Conservation (phyloP, 2,888 invertebrate genomes). For the Sphaeridia pumilis region DNA sequence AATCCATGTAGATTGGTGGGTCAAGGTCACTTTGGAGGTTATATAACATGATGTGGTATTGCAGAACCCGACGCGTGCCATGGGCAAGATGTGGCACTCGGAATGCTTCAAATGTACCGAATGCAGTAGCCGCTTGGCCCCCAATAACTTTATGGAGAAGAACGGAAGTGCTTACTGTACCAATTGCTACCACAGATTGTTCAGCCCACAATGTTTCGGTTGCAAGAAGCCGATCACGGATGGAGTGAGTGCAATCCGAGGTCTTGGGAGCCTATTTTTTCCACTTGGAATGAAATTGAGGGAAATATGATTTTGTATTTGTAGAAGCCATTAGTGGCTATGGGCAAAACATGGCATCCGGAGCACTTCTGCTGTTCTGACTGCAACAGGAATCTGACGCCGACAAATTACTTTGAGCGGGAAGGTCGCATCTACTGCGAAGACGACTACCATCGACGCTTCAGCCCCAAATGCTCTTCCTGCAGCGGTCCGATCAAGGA, state of each 20-base stretch:
- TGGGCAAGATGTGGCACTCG: conserved; percentile 29
- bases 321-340: conserved; percentile 12
- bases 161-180: conserved; percentile 25
- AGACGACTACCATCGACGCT: conserved; percentile 22
- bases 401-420: conserved; percentile 28
- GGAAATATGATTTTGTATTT: not conserved
- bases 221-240: conserved; percentile 23
- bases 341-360: conserved; percentile 28
- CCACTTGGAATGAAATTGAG: not conserved
- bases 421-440: conserved; percentile 29
- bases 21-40: too few relatives aligned
- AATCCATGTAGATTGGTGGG: too few relatives aligned
- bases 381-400: conserved; percentile 12
- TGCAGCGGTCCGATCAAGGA: conserved; percentile 18
- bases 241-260: conserved; percentile 4
- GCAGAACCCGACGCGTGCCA: conserved; percentile 18
- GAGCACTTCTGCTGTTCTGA: conserved; percentile 23
- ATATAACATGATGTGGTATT: too few relatives aligned
- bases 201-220: conserved; percentile 24
- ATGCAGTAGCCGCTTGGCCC: conserved; percentile 20
- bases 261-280: too few relatives aligned
- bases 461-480: conserved; percentile 20
- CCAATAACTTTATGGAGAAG: conserved; percentile 24
- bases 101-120: conserved; percentile 27
- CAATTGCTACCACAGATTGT: conserved; percentile 25